Evolutionary conservation across 2,797 vertebrate genomes (phyloP), one percentile per base, ranked within the genome.

Genomic region (Phyllotis vaccarum): DNA sequence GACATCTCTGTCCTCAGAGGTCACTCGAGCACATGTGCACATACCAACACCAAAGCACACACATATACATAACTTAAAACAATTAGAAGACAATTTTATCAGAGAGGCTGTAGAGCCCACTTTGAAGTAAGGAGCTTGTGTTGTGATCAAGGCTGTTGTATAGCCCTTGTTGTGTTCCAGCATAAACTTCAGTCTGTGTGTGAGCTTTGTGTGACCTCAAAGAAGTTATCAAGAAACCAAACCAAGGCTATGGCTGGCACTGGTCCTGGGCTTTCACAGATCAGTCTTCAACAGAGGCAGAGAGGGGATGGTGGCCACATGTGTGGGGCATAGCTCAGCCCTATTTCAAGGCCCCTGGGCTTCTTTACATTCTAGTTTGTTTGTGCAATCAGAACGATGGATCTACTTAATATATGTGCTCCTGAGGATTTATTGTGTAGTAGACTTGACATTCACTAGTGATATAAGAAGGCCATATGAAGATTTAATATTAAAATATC

Each of bases 171-270:
- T 95, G 74, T 0, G 14, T 68, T 40, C 13, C 29, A n/a, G 49
- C 11, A 2, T 68, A 93, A 88, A 56, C 27, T 34, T 54, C 19
- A 74, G 40, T 4, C 27, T 9, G 40, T 86, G 29, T 19, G 11
- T 40, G n/a, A 66, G 31, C 40, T 74, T 76, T 91, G 9, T 56
- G 66, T 21, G 40, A 94, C 24, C 43, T 89, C 22, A 68, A 81
- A 95, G 43, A 72, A 75, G 24, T 83, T 72, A 58, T 72, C 58
- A 49, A 82, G 64, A 83, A 88, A 92, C 43, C 11, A 92, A 74
- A 80, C 4, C 37, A 75, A 46, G 7, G 34, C 68, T 75, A 6
- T 40, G 31, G 29, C 56, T 87, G 19, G 27, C 21, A 5, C 62
- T 89, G 40, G 21, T 37, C 31, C 52, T n/a, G 0, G 64, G 21